Percentiles rank a stretch among this genome's conserved stretches.
These are phyloP conservation scores for Solenopsis fugax DNA, from an alignment of 1,140 invertebrate genomes.

Conservation along the genomic window DNA sequence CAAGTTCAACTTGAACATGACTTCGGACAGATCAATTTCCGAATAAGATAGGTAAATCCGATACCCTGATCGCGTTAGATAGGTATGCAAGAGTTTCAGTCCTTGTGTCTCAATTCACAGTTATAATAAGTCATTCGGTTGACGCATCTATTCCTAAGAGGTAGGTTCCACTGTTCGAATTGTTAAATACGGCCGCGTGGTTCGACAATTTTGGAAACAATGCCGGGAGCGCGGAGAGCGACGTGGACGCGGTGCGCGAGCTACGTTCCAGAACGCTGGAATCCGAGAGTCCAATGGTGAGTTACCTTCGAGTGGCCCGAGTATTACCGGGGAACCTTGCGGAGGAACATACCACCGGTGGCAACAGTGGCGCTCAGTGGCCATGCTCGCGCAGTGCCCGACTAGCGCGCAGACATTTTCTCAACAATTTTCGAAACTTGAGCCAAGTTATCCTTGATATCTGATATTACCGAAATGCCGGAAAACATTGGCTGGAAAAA, in stretches of 20 bases:
- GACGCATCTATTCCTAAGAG: constrained; percentile 10
- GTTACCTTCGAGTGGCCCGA: constrained; percentile 60
- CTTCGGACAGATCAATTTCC: not conserved
- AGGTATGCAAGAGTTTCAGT: not conserved
- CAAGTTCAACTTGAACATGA: not conserved
- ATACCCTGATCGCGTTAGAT: not conserved
- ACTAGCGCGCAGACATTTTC: constrained; percentile 28
- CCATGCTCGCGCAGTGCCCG: not conserved
- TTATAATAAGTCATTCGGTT: not conserved
- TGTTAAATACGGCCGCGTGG: not conserved
- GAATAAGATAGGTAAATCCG: not conserved
- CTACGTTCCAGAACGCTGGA: constrained; percentile 51
- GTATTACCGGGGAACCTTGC: constrained; percentile 57
- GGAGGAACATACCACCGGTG: constrained; percentile 49
- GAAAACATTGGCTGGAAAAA: constrained; percentile 23
- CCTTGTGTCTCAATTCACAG: not conserved
- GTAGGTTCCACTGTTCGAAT: not conserved
- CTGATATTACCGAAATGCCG: constrained; percentile 60
- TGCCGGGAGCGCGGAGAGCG: constrained; percentile 50
- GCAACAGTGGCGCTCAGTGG: constrained; percentile 43
- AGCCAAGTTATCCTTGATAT: constrained; percentile 55
- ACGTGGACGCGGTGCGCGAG: constrained; percentile 47
- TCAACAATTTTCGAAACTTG: constrained; percentile 62
- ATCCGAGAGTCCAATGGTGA: constrained; percentile 61
- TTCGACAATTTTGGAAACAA: constrained; percentile 63